phyloP scores from a whole-genome alignment of 2,797 vertebrate species.

The Lates japonicus region DNA sequence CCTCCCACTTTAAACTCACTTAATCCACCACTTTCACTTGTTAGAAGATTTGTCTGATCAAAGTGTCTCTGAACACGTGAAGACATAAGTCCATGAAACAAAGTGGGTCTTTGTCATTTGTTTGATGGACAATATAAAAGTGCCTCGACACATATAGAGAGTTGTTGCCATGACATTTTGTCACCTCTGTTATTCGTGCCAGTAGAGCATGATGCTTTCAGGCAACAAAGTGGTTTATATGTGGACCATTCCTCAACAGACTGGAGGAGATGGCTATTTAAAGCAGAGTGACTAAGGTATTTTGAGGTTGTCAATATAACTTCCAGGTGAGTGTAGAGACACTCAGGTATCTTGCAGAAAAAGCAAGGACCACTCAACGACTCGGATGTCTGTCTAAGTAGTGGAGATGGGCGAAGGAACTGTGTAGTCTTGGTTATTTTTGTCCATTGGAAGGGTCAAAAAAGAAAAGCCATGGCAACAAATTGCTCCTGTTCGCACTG shows the following conservation, averaged over 20 bases:
- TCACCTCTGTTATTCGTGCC: slow-evolving; percentile 8
- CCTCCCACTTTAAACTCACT: slow-evolving; percentile 43
- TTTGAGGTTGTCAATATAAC: slow-evolving; percentile 32
- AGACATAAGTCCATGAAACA: slow-evolving; percentile 55
- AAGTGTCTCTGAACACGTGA: slow-evolving; percentile 52
- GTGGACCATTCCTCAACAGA: slow-evolving; percentile 2
- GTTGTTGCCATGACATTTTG: not conserved
- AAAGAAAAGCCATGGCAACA: not conserved
- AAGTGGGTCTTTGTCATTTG: slow-evolving; percentile 24
- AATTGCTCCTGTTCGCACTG: not conserved
- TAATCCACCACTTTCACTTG: slow-evolving; percentile 54
- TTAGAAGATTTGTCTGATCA: slow-evolving; percentile 70
- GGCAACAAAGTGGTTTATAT: slow-evolving; percentile 26
- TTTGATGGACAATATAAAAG: not conserved
- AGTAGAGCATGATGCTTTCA: slow-evolving; percentile 27
- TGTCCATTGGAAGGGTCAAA: not conserved
- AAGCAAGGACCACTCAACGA: slow-evolving; percentile 21
- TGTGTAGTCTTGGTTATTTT: slow-evolving; percentile 38
- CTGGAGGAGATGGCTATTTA: slow-evolving; percentile 32
- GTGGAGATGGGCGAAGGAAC: slow-evolving; percentile 21
- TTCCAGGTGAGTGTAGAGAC: slow-evolving; percentile 51
- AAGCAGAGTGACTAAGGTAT: slow-evolving; percentile 36
- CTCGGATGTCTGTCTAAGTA: slow-evolving; percentile 3
- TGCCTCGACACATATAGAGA: not conserved
- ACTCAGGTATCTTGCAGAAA: slow-evolving; percentile 20